Base-by-base conservation (phyloP, 2,888 invertebrate species). In the Rhyacophila evoluta region DNA sequence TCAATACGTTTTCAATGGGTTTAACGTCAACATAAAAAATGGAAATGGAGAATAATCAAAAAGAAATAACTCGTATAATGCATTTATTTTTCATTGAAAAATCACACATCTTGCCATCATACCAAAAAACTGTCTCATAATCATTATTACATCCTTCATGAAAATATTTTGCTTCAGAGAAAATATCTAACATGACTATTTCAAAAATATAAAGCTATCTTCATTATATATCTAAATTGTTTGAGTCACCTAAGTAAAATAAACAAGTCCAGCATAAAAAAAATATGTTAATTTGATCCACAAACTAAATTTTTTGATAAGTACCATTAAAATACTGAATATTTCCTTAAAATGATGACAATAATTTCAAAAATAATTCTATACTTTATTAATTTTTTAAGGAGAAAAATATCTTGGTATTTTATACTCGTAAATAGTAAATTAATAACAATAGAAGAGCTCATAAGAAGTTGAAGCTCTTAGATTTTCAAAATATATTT, bases 151-250 rank as follows among this genome's bases (percentile, higher is more conserved):
- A 55, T 55, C 25, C 55, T 8, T 55, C 55, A 55, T 55, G 55
- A 55, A 55, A 55, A 39, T 76, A 55, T 71, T 55, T 33, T 69
- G 39, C 69, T 69, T 75, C 38, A 29, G 69, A 77, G 37, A 72
- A 77, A 76, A 72, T 38, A 29, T 69, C 39, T 39, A 55, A 74
- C 38, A 78, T 74, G 74, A 74, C 72, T 74, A 69, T 78, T 78
- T 78, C 67, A 74, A 78, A 78, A 76, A 76, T 76, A 78, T 78
- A 78, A 78, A 78, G 78, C 25, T 55, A 55, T 55, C 8, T 19
- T 25, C 55, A 25, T 55, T 55, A 55, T 8, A 55, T 19, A 19
- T 55, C 55, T 55, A 55, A 55, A 19, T 55, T 55, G 55, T 55
- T 55, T 55, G 55, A 55, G 25, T 55, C 55, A 55, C 55, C 55